Percentiles rank a stretch among this genome's conserved stretches.
phyloP scores from a whole-genome alignment of 2,888 invertebrate species.

The Terebella lapidaria region DNA sequence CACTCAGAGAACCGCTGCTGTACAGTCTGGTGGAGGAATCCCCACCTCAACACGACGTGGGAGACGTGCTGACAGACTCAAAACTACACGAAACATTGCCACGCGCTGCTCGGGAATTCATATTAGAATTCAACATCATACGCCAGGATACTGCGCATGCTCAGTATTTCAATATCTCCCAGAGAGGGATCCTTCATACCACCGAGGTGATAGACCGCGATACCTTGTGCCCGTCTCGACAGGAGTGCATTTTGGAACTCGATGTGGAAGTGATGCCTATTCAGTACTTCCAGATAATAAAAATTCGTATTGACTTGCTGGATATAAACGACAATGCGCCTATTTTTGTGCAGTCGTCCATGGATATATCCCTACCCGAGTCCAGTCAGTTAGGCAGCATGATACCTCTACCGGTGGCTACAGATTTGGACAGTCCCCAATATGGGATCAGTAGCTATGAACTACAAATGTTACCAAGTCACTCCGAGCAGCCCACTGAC shows the following conservation, averaged over 20 bases:
- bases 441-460: not conserved
- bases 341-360: not conserved
- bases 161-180: not conserved
- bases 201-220: conserved; percentile 6
- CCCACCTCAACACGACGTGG: too few relatives aligned
- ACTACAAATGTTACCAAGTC: not conserved
- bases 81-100: too few relatives aligned
- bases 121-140: too few relatives aligned
- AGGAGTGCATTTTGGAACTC: not conserved
- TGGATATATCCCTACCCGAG: not conserved
- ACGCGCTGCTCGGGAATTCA: too few relatives aligned
- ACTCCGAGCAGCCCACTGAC: too few relatives aligned
- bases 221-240: not conserved
- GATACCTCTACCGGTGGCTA: not conserved
- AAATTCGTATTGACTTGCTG: not conserved
- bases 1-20: too few relatives aligned
- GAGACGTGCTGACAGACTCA: too few relatives aligned
- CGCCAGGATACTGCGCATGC: too few relatives aligned
- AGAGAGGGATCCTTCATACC: not conserved
- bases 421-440: not conserved
- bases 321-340: not conserved
- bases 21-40: too few relatives aligned
- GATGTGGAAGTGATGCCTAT: conserved; percentile 7
- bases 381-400: not conserved
- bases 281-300: conserved; percentile 3